A percentile compares a stretch with the other conserved stretches of the same genome.
phyloP scores from a whole-genome alignment of 1,140 invertebrate species.

The Meloidogyne floridensis region DNA sequence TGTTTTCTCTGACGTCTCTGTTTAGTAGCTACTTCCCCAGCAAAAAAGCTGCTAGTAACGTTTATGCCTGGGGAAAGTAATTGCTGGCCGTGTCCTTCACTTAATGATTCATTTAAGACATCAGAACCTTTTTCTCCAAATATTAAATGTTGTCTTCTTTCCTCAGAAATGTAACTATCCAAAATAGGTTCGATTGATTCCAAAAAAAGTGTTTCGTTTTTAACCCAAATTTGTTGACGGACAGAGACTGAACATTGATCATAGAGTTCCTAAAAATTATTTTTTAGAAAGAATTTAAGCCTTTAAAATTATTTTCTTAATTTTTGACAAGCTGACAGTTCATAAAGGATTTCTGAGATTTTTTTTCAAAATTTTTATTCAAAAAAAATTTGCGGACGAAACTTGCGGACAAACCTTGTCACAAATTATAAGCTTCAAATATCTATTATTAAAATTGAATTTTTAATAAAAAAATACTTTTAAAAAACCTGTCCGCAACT shows the following conservation, averaged over 20 bases:
- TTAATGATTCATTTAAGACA: neutral
- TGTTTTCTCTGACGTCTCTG: conserved; percentile 40
- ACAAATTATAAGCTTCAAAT: conserved; percentile 51
- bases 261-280: conserved; percentile 37
- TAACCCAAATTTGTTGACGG: conserved; percentile 55
- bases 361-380: no score
- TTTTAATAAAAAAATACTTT: conserved; percentile 21
- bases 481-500: conserved; percentile 40
- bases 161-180: conserved; percentile 46
- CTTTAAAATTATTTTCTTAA: neutral
- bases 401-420: conserved; percentile 27
- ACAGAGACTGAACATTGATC: conserved; percentile 43
- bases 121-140: conserved; percentile 30
- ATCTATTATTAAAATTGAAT: conserved; percentile 34
- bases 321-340: neutral
- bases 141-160: conserved; percentile 35
- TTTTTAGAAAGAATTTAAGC: neutral
- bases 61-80: neutral
- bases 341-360: no score
- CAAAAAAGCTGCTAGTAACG: neutral
- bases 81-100: neutral
- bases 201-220: conserved; percentile 44
- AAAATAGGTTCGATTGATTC: conserved; percentile 49
- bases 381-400: neutral
- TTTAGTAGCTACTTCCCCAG: conserved; percentile 11